Conservation (phyloP, 2,797 vertebrate genomes). For the Netta rufina region DNA sequence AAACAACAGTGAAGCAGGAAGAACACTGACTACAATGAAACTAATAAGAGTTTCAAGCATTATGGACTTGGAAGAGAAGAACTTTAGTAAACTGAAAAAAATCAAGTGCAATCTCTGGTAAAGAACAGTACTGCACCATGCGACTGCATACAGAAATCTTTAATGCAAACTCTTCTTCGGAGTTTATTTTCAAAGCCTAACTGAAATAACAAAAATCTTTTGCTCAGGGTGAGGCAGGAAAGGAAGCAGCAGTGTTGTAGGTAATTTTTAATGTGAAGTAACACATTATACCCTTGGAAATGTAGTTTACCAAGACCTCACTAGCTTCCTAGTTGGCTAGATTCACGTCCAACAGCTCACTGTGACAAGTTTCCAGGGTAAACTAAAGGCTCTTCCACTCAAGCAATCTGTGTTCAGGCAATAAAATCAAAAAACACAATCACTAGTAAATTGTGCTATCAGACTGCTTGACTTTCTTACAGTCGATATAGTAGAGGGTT, state of each 20-base stretch:
- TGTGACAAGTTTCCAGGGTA: background rate
- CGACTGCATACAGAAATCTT: background rate
- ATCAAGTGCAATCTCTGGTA: background rate
- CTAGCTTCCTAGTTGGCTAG: background rate
- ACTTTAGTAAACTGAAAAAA: background rate
- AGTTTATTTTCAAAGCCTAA: background rate
- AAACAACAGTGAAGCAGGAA: background rate
- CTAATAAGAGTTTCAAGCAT: background rate
- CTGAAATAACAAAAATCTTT: background rate
- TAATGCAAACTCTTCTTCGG: background rate
- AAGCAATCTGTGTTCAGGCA: background rate
- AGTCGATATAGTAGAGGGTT: background rate
- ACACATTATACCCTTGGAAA: background rate
- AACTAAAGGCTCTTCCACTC: background rate
- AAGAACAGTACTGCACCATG: background rate
- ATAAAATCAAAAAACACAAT: background rate
- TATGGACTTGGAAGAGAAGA: background rate
- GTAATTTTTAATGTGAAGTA: background rate
- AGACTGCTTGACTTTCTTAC: background rate
- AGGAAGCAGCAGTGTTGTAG: rapidly evolving
- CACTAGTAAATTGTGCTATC: background rate
- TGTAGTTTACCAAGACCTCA: background rate
- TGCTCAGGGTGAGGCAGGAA: background rate
- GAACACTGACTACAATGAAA: background rate
- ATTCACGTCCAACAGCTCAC: background rate